Percentiles rank a stretch among this genome's conserved stretches.
Evolutionary conservation across 2,888 invertebrate genomes (phyloP).

Genomic region (Lasioglossum pauxillum): DNA sequence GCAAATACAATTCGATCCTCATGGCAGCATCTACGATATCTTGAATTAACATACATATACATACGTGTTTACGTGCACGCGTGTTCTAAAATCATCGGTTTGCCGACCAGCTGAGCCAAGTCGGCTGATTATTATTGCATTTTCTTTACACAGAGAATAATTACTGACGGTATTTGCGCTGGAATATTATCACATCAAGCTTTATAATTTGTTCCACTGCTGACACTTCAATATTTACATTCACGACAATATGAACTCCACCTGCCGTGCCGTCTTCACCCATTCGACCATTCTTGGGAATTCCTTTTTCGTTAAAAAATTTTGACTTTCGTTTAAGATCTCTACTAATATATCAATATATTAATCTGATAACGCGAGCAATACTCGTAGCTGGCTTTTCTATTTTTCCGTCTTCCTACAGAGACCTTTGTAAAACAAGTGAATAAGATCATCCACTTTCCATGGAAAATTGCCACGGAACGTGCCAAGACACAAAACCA

Average conservation of each 20-base stretch:
- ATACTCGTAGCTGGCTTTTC: conserved; percentile 29
- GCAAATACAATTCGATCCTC: conserved; percentile 50
- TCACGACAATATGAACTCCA: conserved; percentile 8
- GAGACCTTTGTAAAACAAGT: conserved; percentile 38
- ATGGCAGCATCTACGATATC: conserved; percentile 34
- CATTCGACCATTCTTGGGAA: not conserved
- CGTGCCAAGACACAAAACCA: conserved; percentile 64
- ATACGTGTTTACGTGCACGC: conserved; percentile 17
- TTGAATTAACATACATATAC: conserved; percentile 22
- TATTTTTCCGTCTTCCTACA: not conserved
- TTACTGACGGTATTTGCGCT: conserved; percentile 10
- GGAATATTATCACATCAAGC: conserved; percentile 33
- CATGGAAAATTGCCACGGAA: conserved; percentile 52
- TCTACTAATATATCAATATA: conserved; percentile 14
- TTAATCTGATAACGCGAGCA: conserved; percentile 22
- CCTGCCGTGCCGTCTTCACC: not conserved
- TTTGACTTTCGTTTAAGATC: conserved; percentile 7
- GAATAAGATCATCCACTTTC: conserved; percentile 44
- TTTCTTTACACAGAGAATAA: conserved; percentile 33
- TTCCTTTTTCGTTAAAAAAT: conserved; percentile 20
- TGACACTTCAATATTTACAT: conserved; percentile 25
- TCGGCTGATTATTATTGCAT: conserved; percentile 47
- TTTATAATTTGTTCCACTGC: conserved; percentile 32
- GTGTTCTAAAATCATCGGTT: conserved; percentile 33
- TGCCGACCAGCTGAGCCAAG: conserved; percentile 24